These are phyloP conservation scores for Sphinx pinastri DNA, from an alignment of 2,888 invertebrate species.

Conservation along the genomic window DNA sequence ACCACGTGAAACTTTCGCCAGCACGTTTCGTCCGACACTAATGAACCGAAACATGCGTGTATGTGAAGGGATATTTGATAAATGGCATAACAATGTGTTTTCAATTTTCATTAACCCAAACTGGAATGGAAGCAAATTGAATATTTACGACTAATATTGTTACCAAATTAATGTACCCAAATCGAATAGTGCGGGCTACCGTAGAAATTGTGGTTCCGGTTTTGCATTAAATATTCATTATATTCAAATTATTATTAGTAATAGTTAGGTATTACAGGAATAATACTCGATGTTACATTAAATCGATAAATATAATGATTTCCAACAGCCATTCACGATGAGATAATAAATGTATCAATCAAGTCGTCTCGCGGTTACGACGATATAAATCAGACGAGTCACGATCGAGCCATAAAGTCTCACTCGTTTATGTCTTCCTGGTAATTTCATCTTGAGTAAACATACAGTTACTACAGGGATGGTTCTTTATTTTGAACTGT, in stretches of 20 bases:
- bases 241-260: neutral
- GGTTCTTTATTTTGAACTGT: too few relatives aligned
- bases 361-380: constrained; percentile 10
- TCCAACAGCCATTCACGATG: neutral
- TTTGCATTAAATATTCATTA: neutral
- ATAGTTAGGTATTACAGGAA: neutral
- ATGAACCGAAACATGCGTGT: constrained; percentile 16
- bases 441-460: constrained; percentile 1
- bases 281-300: neutral
- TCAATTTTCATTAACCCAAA: neutral
- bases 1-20: constrained; percentile 1
- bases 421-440: constrained; percentile 6
- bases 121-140: neutral
- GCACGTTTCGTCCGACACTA: neutral
- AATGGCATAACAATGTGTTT: constrained; percentile 9
- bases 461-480: neutral
- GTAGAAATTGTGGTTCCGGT: neutral
- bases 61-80: constrained; percentile 18
- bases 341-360: constrained; percentile 20
- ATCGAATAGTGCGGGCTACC: too few relatives aligned
- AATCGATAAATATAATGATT: neutral
- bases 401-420: constrained; percentile 9
- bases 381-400: constrained; percentile 12
- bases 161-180: neutral
- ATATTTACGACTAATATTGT: neutral